A percentile compares a stretch with the other conserved stretches of the same genome.
These are phyloP conservation scores for Neomorphus geoffroyi DNA, from an alignment of 2,797 vertebrate species.

Conservation along the genomic window DNA sequence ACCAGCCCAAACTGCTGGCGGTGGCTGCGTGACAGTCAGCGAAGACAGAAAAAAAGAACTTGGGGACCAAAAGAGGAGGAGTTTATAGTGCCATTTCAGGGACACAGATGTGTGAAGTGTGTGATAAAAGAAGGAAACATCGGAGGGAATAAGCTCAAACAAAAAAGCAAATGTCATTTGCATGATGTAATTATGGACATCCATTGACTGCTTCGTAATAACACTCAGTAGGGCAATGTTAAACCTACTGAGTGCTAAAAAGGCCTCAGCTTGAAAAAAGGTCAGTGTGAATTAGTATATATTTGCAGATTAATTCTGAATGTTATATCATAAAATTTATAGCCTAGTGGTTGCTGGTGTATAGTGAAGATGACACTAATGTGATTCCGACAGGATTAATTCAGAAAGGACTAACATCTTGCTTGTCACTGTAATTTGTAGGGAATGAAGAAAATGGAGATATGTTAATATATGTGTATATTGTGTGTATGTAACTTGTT, in stretches of 20 bases:
- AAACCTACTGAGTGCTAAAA: constrained; percentile 81
- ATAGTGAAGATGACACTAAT: constrained; percentile 68
- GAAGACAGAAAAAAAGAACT: constrained; percentile 79
- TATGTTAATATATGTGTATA: constrained; percentile 26
- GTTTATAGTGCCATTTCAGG: constrained; percentile 71
- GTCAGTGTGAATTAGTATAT: constrained; percentile 83
- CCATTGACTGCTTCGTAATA: constrained; percentile 85
- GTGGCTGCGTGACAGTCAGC: constrained; percentile 75
- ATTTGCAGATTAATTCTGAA: constrained; percentile 83
- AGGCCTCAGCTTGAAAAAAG: constrained; percentile 82
- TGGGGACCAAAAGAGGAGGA: constrained; percentile 78
- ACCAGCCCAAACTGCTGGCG: constrained; percentile 76
- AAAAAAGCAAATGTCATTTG: constrained; percentile 93
- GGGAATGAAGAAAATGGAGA: constrained; percentile 46
- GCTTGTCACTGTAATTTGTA: constrained; percentile 61
- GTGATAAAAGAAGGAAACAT: constrained; percentile 91
- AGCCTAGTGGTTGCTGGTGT: constrained; percentile 59
- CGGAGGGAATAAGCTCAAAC: constrained; percentile 84
- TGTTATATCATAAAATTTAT: constrained; percentile 79
- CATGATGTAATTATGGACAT: constrained; percentile 92
- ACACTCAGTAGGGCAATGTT: constrained; percentile 83
- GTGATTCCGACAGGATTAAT: constrained; percentile 71
- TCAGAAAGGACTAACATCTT: constrained; percentile 39
- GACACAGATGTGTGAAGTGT: constrained; percentile 86
- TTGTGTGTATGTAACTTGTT: not conserved